Percentiles rank a stretch among this genome's conserved stretches.
Evolutionary conservation across 1,140 invertebrate species (phyloP).

Genomic region (Drosophila elegans): DNA sequence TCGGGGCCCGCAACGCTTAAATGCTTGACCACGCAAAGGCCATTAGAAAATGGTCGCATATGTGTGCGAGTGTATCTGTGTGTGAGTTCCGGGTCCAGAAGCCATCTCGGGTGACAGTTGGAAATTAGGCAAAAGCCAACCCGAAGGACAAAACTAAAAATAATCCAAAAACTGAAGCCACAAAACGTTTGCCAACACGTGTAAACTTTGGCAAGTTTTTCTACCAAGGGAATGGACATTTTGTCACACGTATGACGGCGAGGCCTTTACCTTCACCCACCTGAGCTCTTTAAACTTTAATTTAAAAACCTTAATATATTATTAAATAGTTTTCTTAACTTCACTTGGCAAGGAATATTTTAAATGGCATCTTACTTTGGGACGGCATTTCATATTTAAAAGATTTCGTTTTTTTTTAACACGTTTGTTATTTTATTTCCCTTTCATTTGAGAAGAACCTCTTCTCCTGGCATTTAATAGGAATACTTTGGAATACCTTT

Average conservation of each 20-base stretch:
- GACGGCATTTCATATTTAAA: neutral
- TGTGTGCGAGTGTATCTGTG: conserved; percentile 7
- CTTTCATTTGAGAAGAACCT: too few species aligned
- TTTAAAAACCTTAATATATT: conserved; percentile 21
- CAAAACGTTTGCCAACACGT: conserved; percentile 75
- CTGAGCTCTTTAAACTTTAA: conserved; percentile 27
- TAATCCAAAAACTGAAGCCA: conserved; percentile 54
- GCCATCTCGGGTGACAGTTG: conserved; percentile 61
- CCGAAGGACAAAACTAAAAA: conserved; percentile 35
- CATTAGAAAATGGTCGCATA: conserved; percentile 74
- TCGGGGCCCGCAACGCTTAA: conserved; percentile 64
- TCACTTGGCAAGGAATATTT: neutral
- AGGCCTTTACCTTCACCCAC: conserved; percentile 2
- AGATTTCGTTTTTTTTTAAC: neutral
- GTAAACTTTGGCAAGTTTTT: conserved; percentile 60
- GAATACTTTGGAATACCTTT: too few species aligned
- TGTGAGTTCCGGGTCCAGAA: conserved; percentile 32
- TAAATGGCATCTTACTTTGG: neutral
- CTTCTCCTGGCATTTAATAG: too few species aligned
- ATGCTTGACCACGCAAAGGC: conserved; percentile 82
- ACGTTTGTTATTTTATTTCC: neutral
- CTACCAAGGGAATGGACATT: conserved; percentile 26
- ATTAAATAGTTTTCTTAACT: neutral
- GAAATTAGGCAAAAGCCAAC: conserved; percentile 69
- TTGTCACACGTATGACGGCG: conserved; percentile 11